phyloP scores from a whole-genome alignment of 1,140 invertebrate genomes.

The Aphidius ervi region DNA sequence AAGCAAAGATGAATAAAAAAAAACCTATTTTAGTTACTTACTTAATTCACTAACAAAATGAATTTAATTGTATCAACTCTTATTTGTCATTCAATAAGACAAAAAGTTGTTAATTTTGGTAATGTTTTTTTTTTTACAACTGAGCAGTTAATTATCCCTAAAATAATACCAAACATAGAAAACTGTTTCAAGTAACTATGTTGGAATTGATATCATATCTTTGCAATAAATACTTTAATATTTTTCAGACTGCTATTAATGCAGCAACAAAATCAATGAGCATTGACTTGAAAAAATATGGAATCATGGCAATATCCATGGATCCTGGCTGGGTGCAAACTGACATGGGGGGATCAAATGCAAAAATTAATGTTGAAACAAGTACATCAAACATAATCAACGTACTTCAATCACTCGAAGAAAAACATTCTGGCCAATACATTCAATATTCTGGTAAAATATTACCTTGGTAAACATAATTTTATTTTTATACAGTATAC shows the following conservation, averaged over 20 bases:
- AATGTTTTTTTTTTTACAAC: too few species aligned
- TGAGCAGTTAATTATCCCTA: too few species aligned
- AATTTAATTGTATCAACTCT: too few species aligned
- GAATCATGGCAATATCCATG: conserved; percentile 70
- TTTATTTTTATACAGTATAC: neutral
- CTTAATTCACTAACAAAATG: too few species aligned
- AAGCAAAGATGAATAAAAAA: too few species aligned
- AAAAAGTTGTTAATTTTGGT: too few species aligned
- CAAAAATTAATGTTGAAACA: conserved; percentile 65
- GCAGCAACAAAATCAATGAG: conserved; percentile 82
- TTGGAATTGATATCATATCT: too few species aligned
- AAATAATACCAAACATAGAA: too few species aligned
- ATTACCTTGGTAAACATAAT: conserved; percentile 65
- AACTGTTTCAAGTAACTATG: too few species aligned
- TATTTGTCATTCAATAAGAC: too few species aligned
- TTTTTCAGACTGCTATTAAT: conserved; percentile 73
- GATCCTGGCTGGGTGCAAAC: conserved; percentile 92
- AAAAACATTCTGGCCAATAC: conserved; percentile 69
- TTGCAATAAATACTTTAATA: neutral
- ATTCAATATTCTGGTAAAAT: conserved; percentile 70
- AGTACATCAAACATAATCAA: conserved; percentile 64
- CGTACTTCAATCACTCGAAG: conserved; percentile 59
- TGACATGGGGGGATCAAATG: conserved; percentile 79
- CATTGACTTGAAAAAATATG: conserved; percentile 70
- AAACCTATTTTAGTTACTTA: too few species aligned